Evolutionary conservation across 2,888 invertebrate genomes (phyloP), one percentile per base, ranked within the genome.

Genomic region (Drosophila kanekoi): DNA sequence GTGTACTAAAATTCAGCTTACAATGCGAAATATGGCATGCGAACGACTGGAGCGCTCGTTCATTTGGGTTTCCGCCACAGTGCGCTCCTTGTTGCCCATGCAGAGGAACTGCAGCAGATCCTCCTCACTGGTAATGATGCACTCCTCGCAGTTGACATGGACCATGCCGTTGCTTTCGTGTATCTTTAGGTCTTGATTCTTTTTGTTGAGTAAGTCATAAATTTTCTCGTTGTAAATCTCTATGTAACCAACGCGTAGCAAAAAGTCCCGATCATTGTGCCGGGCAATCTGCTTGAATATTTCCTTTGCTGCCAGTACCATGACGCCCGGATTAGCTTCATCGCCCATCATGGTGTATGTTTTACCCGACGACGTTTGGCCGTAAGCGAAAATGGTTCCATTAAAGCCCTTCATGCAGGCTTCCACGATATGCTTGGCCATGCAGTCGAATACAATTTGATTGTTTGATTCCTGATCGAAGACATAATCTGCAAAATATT

Each of bases 361-460:
- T 92, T 97, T 73, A 57, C 97, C 98, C 0, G 97, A 97, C 1
- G 97, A 96, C 4, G 97, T 98, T 92, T 98, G 98, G 8, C 98
- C 98, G 91, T 98, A 98, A 0, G 97, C 97, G 93, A 98, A 97
- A 75, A 98, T 95, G 0, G 98, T 98, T 1, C 97, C 97, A 91
- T 97, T 97, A 81, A 96, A 95, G 2, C 97, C 97, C 71, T 94
- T 94, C 13, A 96, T 93, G 1, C 95, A 94, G 0, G 95, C 94
- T 70, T 95, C 93, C 2, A 97, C 95, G 70, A 97, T 95, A 0
- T 96, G 95, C 79, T 94, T 94, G 0, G 95, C 96, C 74, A 96
- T 93, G 60, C 93, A 93, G 72, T 95, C 91, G 89, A 96, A 97
- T 0, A 97, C 94, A 53, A 94, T 93, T 52, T 91, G 89, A 41